Conservation (phyloP, 2,113 vertebrate genomes). For the Genyomyrus donnyi region DNA sequence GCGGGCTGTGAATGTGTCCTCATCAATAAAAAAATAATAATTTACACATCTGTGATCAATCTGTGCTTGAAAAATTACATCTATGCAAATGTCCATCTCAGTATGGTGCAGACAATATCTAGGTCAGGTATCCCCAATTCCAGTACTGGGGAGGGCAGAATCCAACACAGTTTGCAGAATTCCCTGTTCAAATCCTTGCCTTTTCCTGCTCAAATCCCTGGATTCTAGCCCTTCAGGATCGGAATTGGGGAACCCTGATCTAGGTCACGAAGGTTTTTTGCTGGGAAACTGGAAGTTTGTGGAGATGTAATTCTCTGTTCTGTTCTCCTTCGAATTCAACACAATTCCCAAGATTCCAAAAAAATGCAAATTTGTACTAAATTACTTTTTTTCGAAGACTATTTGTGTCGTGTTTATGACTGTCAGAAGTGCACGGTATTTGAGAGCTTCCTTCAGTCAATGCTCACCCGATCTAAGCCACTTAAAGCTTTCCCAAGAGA, state of each 20-base stretch:
- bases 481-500: not conserved
- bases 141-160: not conserved
- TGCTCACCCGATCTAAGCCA: not conserved
- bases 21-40: not conserved
- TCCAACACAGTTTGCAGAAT: not conserved
- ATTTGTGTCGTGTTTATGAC: not conserved
- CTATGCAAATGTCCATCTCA: not conserved
- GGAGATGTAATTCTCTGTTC: not conserved
- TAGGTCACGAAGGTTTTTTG: not conserved
- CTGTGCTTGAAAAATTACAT: not conserved
- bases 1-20: not conserved
- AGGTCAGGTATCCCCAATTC: not conserved
- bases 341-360: not conserved
- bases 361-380: not conserved
- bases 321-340: not conserved
- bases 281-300: not conserved
- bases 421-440: not conserved
- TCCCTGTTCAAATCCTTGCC: not conserved
- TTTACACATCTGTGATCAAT: not conserved
- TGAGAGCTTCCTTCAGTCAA: slow-evolving; percentile 2
- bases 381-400: not conserved
- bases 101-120: not conserved
- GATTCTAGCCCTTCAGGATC: not conserved
- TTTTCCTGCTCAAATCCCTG: not conserved
- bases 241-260: not conserved